Evolutionary conservation across 1,140 invertebrate genomes (phyloP).

Genomic region (Wiebesia pumilae): DNA sequence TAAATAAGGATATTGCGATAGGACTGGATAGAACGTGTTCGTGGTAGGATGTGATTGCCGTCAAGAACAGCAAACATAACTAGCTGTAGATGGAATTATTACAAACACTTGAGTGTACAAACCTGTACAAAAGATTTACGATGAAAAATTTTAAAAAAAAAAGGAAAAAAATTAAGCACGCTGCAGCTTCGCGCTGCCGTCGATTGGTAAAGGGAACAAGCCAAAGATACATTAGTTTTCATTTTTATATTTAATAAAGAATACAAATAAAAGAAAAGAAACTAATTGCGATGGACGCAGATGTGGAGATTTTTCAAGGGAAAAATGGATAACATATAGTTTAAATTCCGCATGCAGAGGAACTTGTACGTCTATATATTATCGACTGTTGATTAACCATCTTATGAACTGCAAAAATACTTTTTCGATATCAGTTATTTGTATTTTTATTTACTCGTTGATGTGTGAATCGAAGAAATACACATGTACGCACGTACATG

Average conservation of each 20-base stretch:
- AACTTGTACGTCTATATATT: conserved; percentile 13
- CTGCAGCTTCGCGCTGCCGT: conserved; percentile 66
- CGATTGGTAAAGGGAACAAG: conserved; percentile 76
- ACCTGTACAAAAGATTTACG: conserved; percentile 67
- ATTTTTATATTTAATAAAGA: conserved; percentile 75
- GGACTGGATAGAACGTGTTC: conserved; percentile 13
- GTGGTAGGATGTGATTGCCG: conserved; percentile 2
- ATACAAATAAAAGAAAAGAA: conserved; percentile 59
- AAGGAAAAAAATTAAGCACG: conserved; percentile 64
- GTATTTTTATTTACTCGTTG: conserved; percentile 3
- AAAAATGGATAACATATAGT: conserved; percentile 10
- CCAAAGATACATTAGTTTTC: conserved; percentile 77
- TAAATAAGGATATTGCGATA: conserved; percentile 54
- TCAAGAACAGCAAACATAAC: conserved; percentile 36
- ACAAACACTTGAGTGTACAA: conserved; percentile 67
- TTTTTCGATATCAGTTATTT: conserved; percentile 7
- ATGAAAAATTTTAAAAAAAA: conserved; percentile 56
- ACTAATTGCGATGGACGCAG: conserved; percentile 51
- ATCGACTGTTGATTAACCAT: conserved; percentile 21
- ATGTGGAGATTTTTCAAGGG: background rate
- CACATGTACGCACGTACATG: background rate
- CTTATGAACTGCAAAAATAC: background rate
- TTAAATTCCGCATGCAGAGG: background rate
- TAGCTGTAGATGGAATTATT: conserved; percentile 46
- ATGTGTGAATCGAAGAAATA: background rate